These are phyloP conservation scores for Alviniconcha strummeri DNA, from an alignment of 2,888 invertebrate genomes.

Conservation along the genomic window DNA sequence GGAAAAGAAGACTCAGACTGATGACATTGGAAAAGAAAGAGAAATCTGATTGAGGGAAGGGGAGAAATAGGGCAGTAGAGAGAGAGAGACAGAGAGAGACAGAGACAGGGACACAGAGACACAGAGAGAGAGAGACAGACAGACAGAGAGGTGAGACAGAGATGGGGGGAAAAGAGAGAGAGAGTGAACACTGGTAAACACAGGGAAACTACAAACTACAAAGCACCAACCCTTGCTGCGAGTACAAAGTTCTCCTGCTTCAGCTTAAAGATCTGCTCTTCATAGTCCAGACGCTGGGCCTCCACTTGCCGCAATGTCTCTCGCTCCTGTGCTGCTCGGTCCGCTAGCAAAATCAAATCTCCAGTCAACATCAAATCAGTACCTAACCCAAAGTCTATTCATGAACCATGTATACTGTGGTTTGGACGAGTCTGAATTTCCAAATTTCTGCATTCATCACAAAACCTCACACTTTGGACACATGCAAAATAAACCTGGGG, in stretches of 20 bases:
- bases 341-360: constrained; percentile 15
- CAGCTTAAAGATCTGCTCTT: constrained; percentile 64
- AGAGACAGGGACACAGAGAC: too few species aligned
- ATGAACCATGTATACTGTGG: too few species aligned
- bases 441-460: too few species aligned
- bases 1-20: too few species aligned
- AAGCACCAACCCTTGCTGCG: constrained; percentile 64
- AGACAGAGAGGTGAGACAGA: not conserved
- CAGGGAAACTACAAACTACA: too few species aligned
- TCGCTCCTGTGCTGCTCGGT: constrained; percentile 24
- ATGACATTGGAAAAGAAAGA: not conserved
- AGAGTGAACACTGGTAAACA: not conserved
- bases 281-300: constrained; percentile 59
- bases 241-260: constrained; percentile 71
- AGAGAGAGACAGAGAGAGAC: not conserved
- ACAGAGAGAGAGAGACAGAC: too few species aligned
- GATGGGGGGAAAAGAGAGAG: not conserved
- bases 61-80: not conserved
- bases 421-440: too few species aligned
- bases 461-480: too few species aligned
- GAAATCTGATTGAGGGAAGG: not conserved
- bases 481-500: too few species aligned
- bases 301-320: constrained; percentile 50
- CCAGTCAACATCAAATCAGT: too few species aligned
- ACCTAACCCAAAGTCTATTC: too few species aligned